These are phyloP conservation scores for Battus philenor DNA, from an alignment of 1,140 invertebrate species.

Conservation along the genomic window DNA sequence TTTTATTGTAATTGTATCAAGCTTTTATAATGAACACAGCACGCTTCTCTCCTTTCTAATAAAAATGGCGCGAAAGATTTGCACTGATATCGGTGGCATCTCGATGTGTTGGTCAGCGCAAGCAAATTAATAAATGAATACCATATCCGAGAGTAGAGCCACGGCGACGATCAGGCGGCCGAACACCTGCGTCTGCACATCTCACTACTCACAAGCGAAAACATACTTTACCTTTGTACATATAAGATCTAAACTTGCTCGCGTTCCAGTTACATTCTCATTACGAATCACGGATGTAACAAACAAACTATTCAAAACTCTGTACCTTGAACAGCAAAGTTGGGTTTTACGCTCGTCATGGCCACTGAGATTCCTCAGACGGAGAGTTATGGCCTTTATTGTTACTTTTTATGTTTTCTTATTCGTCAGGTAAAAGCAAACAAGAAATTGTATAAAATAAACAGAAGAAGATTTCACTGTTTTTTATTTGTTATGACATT, in stretches of 20 bases:
- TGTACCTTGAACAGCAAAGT: constrained; percentile 65
- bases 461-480: constrained; percentile 18
- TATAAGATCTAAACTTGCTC: constrained; percentile 17
- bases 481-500: constrained; percentile 14
- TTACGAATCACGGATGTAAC: constrained; percentile 71
- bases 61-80: constrained; percentile 11
- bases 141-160: constrained; percentile 65
- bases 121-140: constrained; percentile 74
- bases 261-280: constrained; percentile 34
- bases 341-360: constrained; percentile 53
- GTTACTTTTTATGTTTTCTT: constrained; percentile 42
- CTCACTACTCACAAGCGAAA: constrained; percentile 29
- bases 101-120: constrained; percentile 51
- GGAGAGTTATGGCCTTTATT: constrained; percentile 42
- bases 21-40: not conserved
- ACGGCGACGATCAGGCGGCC: constrained; percentile 66
- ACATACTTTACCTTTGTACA: constrained; percentile 8
- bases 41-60: constrained; percentile 2
- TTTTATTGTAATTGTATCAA: not conserved
- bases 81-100: constrained; percentile 27
- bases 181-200: constrained; percentile 70
- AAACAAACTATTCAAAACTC: constrained; percentile 71
- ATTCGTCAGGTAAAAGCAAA: constrained; percentile 28
- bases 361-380: constrained; percentile 44
- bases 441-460: constrained; percentile 27